phyloP scores from a whole-genome alignment of 2,113 vertebrate species.

The Trematomus loennbergii region DNA sequence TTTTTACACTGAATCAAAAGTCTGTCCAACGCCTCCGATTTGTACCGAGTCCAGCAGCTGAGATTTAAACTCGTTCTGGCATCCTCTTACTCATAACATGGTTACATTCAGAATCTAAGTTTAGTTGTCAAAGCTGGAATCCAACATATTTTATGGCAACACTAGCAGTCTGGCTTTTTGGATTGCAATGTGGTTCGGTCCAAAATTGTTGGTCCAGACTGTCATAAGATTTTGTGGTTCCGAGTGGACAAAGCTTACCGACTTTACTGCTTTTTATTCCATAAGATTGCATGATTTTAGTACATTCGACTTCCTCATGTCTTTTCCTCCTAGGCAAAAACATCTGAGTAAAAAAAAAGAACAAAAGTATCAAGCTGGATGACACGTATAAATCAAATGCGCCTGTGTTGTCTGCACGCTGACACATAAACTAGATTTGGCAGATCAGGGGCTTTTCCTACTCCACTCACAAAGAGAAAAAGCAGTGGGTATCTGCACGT shows the following conservation, averaged over 20 bases:
- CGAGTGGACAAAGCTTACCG: too few relatives aligned
- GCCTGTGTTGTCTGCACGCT: conserved; percentile 7
- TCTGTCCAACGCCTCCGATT: conserved; percentile 17
- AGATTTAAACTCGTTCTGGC: not conserved
- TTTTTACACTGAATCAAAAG: conserved; percentile 30
- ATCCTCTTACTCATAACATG: not conserved
- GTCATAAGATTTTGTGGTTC: too few relatives aligned
- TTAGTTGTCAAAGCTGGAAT: not conserved
- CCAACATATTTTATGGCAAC: not conserved
- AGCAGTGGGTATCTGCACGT: conserved; percentile 6
- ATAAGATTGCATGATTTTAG: too few relatives aligned
- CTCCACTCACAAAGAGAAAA: conserved; percentile 1
- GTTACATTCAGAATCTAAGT: not conserved
- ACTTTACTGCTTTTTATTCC: too few relatives aligned
- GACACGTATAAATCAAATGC: conserved; percentile 23
- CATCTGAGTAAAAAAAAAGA: conserved; percentile 1
- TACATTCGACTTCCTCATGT: not conserved
- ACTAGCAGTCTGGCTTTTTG: not conserved
- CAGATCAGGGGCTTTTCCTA: conserved; percentile 35
- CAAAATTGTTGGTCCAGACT: too few relatives aligned
- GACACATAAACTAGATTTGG: not conserved
- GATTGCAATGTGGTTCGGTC: not conserved
- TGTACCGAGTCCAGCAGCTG: conserved; percentile 16
- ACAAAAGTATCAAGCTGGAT: conserved; percentile 12
- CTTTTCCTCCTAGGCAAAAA: not conserved